Percentiles rank a stretch among this genome's conserved stretches.
Evolutionary conservation across 1,140 invertebrate genomes (phyloP).

Genomic region (Aradophagus sp.): DNA sequence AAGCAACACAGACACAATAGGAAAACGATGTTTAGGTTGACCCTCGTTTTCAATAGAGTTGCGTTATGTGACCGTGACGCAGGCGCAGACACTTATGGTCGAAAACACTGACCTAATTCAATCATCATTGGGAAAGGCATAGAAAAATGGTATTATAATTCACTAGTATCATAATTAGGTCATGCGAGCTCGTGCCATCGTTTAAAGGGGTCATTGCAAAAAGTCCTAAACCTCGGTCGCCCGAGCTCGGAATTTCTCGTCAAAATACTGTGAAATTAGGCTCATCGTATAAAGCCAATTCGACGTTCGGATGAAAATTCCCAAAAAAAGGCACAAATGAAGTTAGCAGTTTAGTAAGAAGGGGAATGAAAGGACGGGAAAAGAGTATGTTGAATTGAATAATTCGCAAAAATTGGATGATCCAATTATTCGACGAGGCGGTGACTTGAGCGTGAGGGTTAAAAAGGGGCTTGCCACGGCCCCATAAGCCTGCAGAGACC

Average conservation of each 20-base stretch:
- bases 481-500: no score
- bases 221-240: no score
- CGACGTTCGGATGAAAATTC: no score
- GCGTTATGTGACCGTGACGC: constrained; percentile 60
- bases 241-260: no score
- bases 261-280: no score
- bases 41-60: constrained; percentile 71
- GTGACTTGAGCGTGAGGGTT: no score
- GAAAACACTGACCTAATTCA: constrained; percentile 75
- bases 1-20: constrained; percentile 60
- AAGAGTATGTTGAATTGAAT: neutral
- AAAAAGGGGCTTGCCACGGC: no score
- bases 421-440: no score
- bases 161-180: constrained; percentile 34
- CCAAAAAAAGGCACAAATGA: no score
- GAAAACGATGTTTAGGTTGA: constrained; percentile 70
- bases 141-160: constrained; percentile 47
- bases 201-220: neutral
- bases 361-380: neutral
- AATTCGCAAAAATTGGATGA: no score
- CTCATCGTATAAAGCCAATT: no score
- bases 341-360: no score
- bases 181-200: constrained; percentile 8
- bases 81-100: constrained; percentile 71
- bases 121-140: constrained; percentile 62